These are phyloP conservation scores for Blastobasis adustella DNA, from an alignment of 2,888 invertebrate genomes.

Conservation along the genomic window DNA sequence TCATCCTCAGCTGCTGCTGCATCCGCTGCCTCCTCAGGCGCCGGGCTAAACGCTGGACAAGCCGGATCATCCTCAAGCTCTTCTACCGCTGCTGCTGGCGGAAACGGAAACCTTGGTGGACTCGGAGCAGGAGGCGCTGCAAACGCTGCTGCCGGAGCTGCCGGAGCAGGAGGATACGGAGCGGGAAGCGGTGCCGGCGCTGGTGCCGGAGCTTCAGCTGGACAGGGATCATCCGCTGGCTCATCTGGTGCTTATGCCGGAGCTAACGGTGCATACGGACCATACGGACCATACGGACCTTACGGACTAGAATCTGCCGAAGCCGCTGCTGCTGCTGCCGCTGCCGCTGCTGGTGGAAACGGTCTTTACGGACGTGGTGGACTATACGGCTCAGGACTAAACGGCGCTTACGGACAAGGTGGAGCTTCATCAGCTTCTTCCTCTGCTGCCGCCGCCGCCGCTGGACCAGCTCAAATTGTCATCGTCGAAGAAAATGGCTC, in stretches of 20 bases:
- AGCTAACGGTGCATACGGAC: background rate
- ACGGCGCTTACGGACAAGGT: background rate
- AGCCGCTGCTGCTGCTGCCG: background rate
- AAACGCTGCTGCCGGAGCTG: background rate
- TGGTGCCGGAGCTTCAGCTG: background rate
- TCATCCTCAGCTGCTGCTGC: background rate
- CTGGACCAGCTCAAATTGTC: background rate
- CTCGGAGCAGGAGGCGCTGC: background rate
- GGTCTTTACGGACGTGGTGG: background rate
- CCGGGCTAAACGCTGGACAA: background rate
- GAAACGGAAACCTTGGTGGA: background rate
- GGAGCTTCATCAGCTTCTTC: background rate
- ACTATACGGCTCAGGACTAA: background rate
- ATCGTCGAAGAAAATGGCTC: background rate
- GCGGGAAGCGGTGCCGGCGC: background rate
- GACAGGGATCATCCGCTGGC: background rate
- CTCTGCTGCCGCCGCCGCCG: background rate
- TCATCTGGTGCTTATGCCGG: conserved; percentile 1
- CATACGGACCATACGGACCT: conserved; percentile 2
- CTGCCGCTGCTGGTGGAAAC: background rate
- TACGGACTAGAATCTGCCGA: background rate
- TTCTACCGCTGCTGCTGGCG: conserved; percentile 6
- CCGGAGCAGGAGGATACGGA: background rate
- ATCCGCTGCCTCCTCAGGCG: background rate
- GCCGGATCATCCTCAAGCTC: background rate